Conservation (phyloP, 2,888 invertebrate genomes). For the Sinohyriopsis cumingii region DNA sequence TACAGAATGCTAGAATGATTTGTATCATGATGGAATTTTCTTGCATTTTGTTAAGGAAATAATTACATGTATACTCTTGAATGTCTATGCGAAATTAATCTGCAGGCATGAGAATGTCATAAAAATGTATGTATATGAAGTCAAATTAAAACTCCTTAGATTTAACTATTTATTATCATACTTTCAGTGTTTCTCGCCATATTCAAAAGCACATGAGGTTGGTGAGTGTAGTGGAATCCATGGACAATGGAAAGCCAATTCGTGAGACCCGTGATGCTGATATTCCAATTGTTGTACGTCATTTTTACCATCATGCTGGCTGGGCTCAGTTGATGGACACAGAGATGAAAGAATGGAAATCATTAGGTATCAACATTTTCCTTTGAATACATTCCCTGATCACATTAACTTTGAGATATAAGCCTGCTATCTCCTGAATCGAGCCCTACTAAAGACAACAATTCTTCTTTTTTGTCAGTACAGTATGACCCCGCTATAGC, state of each 20-base stretch:
- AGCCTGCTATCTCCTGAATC: too few species aligned
- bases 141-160: background rate
- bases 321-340: constrained; percentile 72
- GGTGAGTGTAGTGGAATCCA: constrained; percentile 74
- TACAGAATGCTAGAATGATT: background rate
- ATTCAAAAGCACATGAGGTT: constrained; percentile 74
- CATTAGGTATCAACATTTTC: constrained; percentile 66
- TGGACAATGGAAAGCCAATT: constrained; percentile 72
- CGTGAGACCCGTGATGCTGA: constrained; percentile 73
- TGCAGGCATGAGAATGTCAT: background rate
- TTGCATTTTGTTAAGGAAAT: background rate
- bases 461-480: background rate
- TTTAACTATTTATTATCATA: too few species aligned
- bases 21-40: background rate
- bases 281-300: constrained; percentile 72
- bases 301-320: constrained; percentile 75
- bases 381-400: too few species aligned
- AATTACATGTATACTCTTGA: too few species aligned
- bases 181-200: constrained; percentile 73
- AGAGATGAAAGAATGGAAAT: constrained; percentile 72
- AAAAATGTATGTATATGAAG: background rate
- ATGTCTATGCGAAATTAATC: too few species aligned
- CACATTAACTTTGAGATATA: too few species aligned
- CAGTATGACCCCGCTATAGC: too few species aligned
- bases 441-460: background rate